These are phyloP conservation scores for Chromobotia macracanthus DNA, from an alignment of 2,797 vertebrate genomes.

Conservation along the genomic window DNA sequence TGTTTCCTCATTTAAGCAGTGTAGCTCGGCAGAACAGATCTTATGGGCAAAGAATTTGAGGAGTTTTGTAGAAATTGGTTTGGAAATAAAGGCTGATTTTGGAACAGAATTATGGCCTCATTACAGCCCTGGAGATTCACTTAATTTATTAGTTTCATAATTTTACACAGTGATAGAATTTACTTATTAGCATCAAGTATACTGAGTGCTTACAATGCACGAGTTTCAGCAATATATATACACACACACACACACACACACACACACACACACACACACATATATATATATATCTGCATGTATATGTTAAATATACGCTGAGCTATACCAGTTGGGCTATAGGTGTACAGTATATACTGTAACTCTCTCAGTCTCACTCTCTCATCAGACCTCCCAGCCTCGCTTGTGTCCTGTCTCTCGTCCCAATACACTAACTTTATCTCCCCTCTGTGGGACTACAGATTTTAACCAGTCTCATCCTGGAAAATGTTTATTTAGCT, in stretches of 20 bases:
- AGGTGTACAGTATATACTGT: too few species aligned
- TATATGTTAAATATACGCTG: too few species aligned
- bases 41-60: constrained; percentile 33
- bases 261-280: too few species aligned
- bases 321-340: too few species aligned
- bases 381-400: constrained; percentile 7
- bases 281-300: too few species aligned
- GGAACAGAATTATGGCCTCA: constrained; percentile 18
- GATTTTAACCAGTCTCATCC: constrained; percentile 51
- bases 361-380: not conserved
- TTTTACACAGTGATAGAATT: constrained; percentile 4
- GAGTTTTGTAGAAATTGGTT: constrained; percentile 45
- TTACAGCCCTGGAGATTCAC: constrained; percentile 23
- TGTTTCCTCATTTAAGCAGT: constrained; percentile 38
- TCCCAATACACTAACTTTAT: constrained; percentile 30
- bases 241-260: too few species aligned
- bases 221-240: not conserved
- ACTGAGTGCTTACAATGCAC: not conserved
- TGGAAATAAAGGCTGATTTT: too few species aligned
- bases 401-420: not conserved
- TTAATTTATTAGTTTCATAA: constrained; percentile 21
- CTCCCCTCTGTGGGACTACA: constrained; percentile 19
- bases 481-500: constrained; percentile 55
- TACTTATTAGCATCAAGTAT: not conserved
- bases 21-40: constrained; percentile 36